A percentile compares a stretch with the other conserved stretches of the same genome.
These are phyloP conservation scores for Rhinoraja longicauda DNA, from an alignment of 2,797 vertebrate genomes.

Conservation along the genomic window DNA sequence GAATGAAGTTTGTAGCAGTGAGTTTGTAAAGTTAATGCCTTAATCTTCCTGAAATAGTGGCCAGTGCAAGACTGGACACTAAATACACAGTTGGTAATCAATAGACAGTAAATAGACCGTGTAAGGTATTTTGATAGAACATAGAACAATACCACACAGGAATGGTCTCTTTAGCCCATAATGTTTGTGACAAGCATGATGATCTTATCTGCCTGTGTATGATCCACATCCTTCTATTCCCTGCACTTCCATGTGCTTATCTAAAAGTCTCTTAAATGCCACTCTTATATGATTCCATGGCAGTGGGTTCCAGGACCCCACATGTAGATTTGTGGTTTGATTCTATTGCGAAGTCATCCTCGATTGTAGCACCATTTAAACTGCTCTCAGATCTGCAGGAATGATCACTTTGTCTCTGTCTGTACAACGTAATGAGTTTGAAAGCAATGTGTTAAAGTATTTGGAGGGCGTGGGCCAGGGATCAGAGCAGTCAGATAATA, in stretches of 20 bases:
- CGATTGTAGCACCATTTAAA: background rate
- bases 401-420: background rate
- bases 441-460: background rate
- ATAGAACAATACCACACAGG: no score
- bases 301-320: no score
- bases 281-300: no score
- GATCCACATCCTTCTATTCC: no score
- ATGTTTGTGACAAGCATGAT: no score
- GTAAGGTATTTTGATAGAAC: no score
- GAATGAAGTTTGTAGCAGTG: background rate
- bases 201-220: no score
- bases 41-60: background rate
- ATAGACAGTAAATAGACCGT: background rate
- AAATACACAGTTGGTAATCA: background rate
- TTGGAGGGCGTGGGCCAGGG: background rate
- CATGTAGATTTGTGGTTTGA: background rate
- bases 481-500: background rate
- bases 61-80: background rate
- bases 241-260: no score
- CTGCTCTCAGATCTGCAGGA: background rate
- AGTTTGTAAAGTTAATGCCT: background rate
- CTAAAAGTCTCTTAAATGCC: no score
- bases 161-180: no score
- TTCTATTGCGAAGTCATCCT: background rate
- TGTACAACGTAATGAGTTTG: background rate